phyloP scores from a whole-genome alignment of 2,888 invertebrate genomes.

The Acheta domesticus region DNA sequence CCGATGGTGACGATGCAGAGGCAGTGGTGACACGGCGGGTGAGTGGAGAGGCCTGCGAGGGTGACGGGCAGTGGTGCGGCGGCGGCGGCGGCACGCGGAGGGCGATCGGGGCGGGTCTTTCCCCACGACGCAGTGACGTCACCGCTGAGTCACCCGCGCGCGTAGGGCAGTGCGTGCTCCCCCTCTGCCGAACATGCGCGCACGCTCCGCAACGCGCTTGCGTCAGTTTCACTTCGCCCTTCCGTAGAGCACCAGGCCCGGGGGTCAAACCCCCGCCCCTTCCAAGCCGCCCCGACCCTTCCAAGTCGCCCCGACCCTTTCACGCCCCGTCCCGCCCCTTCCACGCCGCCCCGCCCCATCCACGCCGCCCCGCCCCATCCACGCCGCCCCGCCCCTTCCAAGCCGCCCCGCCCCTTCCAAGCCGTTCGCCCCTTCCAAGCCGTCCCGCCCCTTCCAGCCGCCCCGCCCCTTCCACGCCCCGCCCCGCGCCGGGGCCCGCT shows the following conservation, averaged over 20 bases:
- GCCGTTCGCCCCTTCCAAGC: too few relatives aligned
- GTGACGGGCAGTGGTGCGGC: background rate
- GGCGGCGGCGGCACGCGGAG: background rate
- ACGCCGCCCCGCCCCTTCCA: too few relatives aligned
- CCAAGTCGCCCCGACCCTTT: too few relatives aligned
- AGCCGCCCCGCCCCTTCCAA: too few relatives aligned
- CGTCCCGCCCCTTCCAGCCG: too few relatives aligned
- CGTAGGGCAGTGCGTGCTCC: background rate
- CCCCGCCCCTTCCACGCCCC: background rate
- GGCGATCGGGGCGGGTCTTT: background rate
- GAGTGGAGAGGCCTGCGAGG: background rate
- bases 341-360: background rate
- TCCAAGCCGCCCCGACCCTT: too few relatives aligned
- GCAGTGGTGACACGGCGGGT: background rate
- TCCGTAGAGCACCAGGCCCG: background rate
- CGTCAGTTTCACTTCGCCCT: too few relatives aligned
- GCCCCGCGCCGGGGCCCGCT: too few relatives aligned
- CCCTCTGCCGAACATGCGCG: background rate
- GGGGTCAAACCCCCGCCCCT: background rate
- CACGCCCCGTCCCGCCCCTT: background rate
- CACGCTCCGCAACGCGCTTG: background rate
- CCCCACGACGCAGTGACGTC: background rate
- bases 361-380: too few relatives aligned
- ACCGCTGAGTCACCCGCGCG: background rate
- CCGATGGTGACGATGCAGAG: too few relatives aligned